Base-by-base conservation (phyloP, 2,888 invertebrate genomes). In the Cephus nigrinus region DNA sequence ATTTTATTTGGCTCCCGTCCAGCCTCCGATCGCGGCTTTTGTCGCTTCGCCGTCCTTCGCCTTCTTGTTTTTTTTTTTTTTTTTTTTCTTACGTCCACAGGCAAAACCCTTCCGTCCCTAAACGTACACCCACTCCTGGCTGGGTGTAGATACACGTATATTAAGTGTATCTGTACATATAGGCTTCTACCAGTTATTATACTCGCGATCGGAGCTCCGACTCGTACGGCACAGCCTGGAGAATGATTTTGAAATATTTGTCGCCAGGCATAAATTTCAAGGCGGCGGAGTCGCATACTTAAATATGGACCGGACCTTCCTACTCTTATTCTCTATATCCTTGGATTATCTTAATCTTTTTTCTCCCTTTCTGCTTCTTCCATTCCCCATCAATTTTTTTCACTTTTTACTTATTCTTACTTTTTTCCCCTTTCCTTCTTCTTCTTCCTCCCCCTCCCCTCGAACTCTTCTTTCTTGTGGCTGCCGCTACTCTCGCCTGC, bases 221-320 rank as follows among this genome's bases (percentile, higher is more conserved):
- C n/a, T 33, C 35, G 35, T 15, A 34, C 11, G 40, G 12, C 36
- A 73, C 36, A 15, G 40, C 40, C 15, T 34, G 71, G 81, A 82
- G 84, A 86, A 86, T 84, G 87, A 89, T 90, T 90, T 90, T 89
- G 89, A 90, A 90, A 90, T 90, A 90, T 90, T 90, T 90, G 88
- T 90, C 90, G 89, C 89, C 88, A 82, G 78, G 84, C 89, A 90
- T 90, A 90, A 90, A 90, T 90, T 89, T 88, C 87, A 84, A 86
- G 86, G 86, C 88, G 85, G 87, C 84, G 84, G 86, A 85, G 86
- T 86, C 87, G 89, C 88, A 90, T 90, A 88, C 88, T 90, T 90
- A 89, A 90, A 90, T 90, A 90, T 89, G 87, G 88, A 84, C 86
- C 85, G 87, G 84, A 82, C 82, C 87, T 82, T 84, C 79, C 80